phyloP scores from a whole-genome alignment of 2,113 vertebrate species.

The Okapia johnstoni region DNA sequence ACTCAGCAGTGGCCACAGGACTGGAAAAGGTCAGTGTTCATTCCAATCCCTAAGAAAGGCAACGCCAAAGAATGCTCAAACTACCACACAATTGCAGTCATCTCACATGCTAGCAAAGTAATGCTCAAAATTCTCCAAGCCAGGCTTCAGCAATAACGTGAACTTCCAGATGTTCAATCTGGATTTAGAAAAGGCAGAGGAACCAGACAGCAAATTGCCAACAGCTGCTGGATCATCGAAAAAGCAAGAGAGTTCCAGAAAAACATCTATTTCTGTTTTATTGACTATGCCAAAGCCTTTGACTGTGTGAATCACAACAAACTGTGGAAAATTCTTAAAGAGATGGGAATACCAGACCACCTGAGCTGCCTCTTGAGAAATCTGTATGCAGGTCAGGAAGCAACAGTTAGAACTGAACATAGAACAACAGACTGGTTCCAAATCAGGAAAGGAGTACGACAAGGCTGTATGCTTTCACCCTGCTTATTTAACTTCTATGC shows the following conservation, averaged over 20 bases:
- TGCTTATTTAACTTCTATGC: not conserved
- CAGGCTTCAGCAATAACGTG: not conserved
- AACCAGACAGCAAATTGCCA: not conserved
- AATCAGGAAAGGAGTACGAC: not conserved
- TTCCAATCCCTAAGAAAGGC: not conserved
- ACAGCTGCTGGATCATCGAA: not conserved
- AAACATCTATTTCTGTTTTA: not conserved
- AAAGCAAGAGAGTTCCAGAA: not conserved
- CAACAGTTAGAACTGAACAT: not conserved
- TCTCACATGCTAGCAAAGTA: not conserved
- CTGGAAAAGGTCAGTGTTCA: not conserved
- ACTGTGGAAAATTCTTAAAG: not conserved
- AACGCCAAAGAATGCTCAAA: not conserved
- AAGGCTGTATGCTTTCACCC: not conserved
- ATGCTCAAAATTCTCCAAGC: not conserved
- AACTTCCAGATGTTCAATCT: not conserved
- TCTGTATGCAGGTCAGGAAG: not conserved
- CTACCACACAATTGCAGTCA: not conserved
- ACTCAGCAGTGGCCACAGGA: not conserved
- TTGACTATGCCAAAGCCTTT: not conserved
- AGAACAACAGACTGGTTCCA: not conserved
- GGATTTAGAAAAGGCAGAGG: not conserved
- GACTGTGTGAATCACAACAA: not conserved
- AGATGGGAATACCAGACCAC: not conserved
- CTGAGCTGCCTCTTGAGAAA: not conserved